Evolutionary conservation across 2,797 vertebrate genomes (phyloP).

Genomic region (Anguilla anguilla): DNA sequence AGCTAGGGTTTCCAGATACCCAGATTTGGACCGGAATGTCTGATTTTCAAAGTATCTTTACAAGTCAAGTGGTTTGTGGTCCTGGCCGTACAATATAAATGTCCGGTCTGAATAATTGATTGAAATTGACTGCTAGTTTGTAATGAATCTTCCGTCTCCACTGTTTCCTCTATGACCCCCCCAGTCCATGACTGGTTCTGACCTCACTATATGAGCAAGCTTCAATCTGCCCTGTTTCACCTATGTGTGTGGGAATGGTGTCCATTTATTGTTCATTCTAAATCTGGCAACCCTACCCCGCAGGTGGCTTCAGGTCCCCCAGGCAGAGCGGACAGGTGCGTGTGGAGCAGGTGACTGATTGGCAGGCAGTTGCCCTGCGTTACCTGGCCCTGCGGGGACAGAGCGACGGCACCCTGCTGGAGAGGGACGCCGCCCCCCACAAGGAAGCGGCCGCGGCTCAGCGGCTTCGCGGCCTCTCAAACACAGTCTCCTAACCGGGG

Average conservation of each 20-base stretch:
- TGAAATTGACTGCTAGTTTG: background rate
- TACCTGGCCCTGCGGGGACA: conserved; percentile 48
- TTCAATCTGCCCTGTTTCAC: too few species aligned
- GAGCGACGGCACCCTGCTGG: conserved; percentile 4
- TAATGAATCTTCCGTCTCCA: background rate
- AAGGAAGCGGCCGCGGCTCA: background rate
- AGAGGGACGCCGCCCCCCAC: conserved; percentile 25
- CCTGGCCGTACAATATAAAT: too few species aligned
- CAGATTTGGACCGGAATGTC: too few species aligned
- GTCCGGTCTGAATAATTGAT: too few species aligned
- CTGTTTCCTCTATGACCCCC: too few species aligned
- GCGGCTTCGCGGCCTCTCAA: conserved; percentile 5
- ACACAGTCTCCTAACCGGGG: conserved; percentile 17
- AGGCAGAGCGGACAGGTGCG: conserved; percentile 33
- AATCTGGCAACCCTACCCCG: background rate
- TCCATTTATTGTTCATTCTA: background rate
- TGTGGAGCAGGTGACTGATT: conserved; percentile 45
- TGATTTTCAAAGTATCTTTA: too few species aligned
- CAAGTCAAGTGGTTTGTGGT: too few species aligned
- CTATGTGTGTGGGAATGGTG: too few species aligned
- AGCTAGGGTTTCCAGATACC: too few species aligned
- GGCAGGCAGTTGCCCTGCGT: conserved; percentile 44
- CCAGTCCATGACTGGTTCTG: too few species aligned
- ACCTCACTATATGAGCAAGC: too few species aligned
- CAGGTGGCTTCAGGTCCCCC: conserved; percentile 40